phyloP scores from a whole-genome alignment of 1,140 invertebrate species.

The Scaptomyza hsui region DNA sequence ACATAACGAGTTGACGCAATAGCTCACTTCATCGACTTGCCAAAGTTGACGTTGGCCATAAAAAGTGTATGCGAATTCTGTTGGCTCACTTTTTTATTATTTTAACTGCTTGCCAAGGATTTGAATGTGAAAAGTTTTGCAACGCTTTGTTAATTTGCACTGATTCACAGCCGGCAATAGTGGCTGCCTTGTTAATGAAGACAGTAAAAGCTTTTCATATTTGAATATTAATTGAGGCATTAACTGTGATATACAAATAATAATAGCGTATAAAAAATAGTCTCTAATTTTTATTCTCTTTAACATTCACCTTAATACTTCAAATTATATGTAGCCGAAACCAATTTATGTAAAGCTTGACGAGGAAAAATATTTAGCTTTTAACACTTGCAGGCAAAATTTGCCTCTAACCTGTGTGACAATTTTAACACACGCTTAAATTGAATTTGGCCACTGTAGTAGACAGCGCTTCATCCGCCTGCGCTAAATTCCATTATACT shows the following conservation, averaged over 20 bases:
- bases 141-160: constrained; percentile 4
- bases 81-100: constrained; percentile 24
- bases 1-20: constrained; percentile 45
- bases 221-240: neutral
- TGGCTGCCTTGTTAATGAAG: neutral
- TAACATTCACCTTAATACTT: neutral
- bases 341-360: neutral
- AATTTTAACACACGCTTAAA: constrained; percentile 29
- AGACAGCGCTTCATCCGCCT: neutral
- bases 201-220: neutral
- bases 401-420: constrained; percentile 23
- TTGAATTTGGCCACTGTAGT: constrained; percentile 46
- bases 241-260: neutral
- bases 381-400: constrained; percentile 7
- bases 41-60: constrained; percentile 36
- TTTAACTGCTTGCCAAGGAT: constrained; percentile 31
- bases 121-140: constrained; percentile 45
- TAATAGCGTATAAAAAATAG: neutral
- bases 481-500: constrained; percentile 3
- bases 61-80: constrained; percentile 26
- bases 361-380: neutral
- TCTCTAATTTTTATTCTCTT: neutral
- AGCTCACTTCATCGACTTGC: constrained; percentile 54
- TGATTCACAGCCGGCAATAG: constrained; percentile 10
- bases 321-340: constrained; percentile 2